A percentile compares a stretch with the other conserved stretches of the same genome.
These are phyloP conservation scores for Cremastinae sp. DNA, from an alignment of 2,888 invertebrate genomes.

Conservation along the genomic window DNA sequence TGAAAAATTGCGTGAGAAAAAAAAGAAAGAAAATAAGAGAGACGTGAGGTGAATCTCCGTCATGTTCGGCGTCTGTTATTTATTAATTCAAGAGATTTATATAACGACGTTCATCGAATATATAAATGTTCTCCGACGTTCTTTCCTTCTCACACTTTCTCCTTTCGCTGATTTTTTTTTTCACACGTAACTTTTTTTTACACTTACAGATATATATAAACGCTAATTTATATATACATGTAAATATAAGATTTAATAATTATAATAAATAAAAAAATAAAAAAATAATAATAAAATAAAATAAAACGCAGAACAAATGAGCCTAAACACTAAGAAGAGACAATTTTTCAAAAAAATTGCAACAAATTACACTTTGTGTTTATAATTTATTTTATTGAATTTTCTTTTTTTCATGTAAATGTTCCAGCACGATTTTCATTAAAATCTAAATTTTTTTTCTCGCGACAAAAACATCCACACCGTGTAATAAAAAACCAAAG, in stretches of 20 bases:
- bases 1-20: conserved; percentile 54
- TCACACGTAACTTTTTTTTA: conserved; percentile 56
- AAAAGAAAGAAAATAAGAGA: conserved; percentile 39
- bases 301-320: conserved; percentile 78
- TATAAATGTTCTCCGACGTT: conserved; percentile 53
- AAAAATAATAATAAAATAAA: conserved; percentile 63
- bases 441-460: conserved; percentile 10
- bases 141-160: conserved; percentile 60
- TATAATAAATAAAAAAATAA: conserved; percentile 68
- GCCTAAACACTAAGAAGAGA: conserved; percentile 74
- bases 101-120: conserved; percentile 28
- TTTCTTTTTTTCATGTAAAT: conserved; percentile 13
- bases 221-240: conserved; percentile 17
- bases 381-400: conserved; percentile 21
- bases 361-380: conserved; percentile 37
- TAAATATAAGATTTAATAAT: conserved; percentile 41
- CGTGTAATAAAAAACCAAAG: conserved; percentile 14
- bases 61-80: conserved; percentile 61
- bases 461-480: conserved; percentile 5
- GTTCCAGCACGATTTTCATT: conserved; percentile 33
- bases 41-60: conserved; percentile 58
- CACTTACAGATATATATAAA: conserved; percentile 19
- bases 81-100: conserved; percentile 60
- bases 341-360: conserved; percentile 63
- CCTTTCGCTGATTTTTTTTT: conserved; percentile 46